phyloP scores from a whole-genome alignment of 2,113 vertebrate genomes.

The Elephas maximus region DNA sequence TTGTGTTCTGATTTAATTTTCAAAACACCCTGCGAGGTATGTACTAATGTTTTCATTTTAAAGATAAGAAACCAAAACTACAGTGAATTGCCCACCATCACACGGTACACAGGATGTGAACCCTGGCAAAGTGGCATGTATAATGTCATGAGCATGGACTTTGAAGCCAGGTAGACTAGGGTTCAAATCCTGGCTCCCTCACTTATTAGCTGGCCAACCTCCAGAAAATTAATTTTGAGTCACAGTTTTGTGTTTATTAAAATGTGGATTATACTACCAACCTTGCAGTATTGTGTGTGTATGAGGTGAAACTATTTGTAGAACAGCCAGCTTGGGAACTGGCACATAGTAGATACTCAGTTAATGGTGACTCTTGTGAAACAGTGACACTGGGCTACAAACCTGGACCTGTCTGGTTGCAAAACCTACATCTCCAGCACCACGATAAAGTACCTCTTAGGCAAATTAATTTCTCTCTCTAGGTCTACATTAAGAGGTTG shows the following conservation, averaged over 20 bases:
- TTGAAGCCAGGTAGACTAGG: neutral
- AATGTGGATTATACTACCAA: neutral
- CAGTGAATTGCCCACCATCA: neutral
- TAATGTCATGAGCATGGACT: neutral
- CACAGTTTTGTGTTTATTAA: conserved; percentile 1
- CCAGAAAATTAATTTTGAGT: neutral
- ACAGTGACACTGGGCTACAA: neutral
- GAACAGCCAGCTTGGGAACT: neutral
- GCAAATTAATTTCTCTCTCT: neutral
- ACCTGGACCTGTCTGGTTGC: neutral
- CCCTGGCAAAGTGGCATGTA: neutral
- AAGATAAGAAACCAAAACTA: neutral
- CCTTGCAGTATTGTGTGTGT: neutral
- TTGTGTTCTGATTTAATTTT: conserved; percentile 23
- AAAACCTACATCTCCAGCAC: neutral
- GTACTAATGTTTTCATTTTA: neutral
- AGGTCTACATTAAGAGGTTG: neutral
- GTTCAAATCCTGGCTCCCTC: neutral
- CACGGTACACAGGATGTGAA: neutral
- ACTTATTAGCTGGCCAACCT: neutral
- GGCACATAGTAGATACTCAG: neutral
- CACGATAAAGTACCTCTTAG: neutral
- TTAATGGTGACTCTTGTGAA: neutral
- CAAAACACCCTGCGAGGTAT: neutral
- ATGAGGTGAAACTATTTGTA: no score